phyloP scores from a whole-genome alignment of 2,797 vertebrate genomes.

The Pagetopsis macropterus region DNA sequence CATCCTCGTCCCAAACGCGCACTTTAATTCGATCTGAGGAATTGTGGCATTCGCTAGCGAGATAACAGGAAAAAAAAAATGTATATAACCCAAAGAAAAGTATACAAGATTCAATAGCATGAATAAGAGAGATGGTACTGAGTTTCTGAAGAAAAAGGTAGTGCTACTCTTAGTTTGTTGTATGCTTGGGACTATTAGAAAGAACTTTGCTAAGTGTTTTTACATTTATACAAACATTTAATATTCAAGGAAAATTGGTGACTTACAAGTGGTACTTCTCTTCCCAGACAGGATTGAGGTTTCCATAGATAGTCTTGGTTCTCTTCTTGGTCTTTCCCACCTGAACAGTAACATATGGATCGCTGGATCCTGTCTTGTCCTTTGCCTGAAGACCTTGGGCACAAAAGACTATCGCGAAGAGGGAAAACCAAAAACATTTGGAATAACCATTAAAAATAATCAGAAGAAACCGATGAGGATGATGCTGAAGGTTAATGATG shows the following conservation, averaged over 20 bases:
- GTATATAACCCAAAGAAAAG: background rate
- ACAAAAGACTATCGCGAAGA: slow-evolving; percentile 88
- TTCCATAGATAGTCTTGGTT: slow-evolving; percentile 98
- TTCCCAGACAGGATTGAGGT: slow-evolving; percentile 98
- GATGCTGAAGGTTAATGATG: background rate
- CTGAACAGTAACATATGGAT: slow-evolving; percentile 97
- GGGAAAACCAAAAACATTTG: slow-evolving; percentile 22
- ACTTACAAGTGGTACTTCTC: slow-evolving; percentile 99
- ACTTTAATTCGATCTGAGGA: slow-evolving; percentile 98
- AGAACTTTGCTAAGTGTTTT: background rate
- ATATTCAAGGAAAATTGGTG: background rate
- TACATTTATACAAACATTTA: background rate
- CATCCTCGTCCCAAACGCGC: slow-evolving; percentile 98
- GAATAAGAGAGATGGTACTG: background rate
- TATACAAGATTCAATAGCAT: background rate
- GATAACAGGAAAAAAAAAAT: background rate
- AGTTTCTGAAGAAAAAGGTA: background rate
- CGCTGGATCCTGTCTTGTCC: slow-evolving; percentile 98
- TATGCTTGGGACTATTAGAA: background rate
- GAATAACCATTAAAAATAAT: background rate
- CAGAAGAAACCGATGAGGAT: background rate
- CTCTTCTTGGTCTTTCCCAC: slow-evolving; percentile 99
- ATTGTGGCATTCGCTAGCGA: slow-evolving; percentile 95
- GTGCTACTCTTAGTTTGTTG: background rate
- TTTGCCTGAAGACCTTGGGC: slow-evolving; percentile 98